phyloP scores from a whole-genome alignment of 2,888 invertebrate species.

The Erannis defoliaria region DNA sequence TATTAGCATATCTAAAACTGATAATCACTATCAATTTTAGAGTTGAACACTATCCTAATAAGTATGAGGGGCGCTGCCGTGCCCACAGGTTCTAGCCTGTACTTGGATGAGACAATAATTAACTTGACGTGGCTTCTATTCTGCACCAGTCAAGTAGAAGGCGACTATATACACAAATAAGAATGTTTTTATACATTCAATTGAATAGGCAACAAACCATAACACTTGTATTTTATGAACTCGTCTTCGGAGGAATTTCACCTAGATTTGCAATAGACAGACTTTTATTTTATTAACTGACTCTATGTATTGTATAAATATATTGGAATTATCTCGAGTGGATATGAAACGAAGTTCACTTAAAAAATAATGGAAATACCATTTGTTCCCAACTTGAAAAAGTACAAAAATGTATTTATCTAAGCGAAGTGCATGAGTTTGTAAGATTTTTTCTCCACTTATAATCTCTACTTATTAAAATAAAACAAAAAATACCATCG shows the following conservation, averaged over 20 bases:
- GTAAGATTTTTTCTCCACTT: too few relatives aligned
- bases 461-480: too few relatives aligned
- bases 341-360: not conserved
- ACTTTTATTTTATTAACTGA: constrained; percentile 33
- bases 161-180: constrained; percentile 44
- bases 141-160: constrained; percentile 8
- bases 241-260: constrained; percentile 42
- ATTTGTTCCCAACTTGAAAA: too few relatives aligned
- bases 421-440: too few relatives aligned
- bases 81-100: not conserved
- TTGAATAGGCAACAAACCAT: constrained; percentile 51
- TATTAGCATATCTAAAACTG: too few relatives aligned
- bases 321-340: not conserved
- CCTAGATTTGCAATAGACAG: constrained; percentile 51
- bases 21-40: too few relatives aligned
- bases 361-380: not conserved
- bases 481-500: too few relatives aligned
- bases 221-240: constrained; percentile 57
- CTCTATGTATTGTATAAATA: too few relatives aligned
- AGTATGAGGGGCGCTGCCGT: too few relatives aligned
- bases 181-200: constrained; percentile 51
- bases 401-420: too few relatives aligned
- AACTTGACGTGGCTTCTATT: not conserved
- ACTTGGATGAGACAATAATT: not conserved
- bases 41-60: too few relatives aligned